Evolutionary conservation across 2,797 vertebrate genomes (phyloP).

Genomic region (Urocyon cinereoargenteus): DNA sequence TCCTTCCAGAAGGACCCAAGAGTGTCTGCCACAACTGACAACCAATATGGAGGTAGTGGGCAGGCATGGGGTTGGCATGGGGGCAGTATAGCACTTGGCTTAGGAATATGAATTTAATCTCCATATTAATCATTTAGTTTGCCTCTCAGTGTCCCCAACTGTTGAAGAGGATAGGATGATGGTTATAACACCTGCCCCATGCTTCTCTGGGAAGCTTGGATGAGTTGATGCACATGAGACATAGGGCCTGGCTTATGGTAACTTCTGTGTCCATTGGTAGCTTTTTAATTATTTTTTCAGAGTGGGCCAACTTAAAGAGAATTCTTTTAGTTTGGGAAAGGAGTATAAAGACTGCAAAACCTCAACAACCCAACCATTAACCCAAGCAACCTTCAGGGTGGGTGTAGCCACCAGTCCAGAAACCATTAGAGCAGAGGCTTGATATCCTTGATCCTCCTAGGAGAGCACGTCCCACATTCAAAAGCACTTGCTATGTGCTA

Average conservation of each 20-base stretch:
- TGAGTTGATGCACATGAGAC: no score
- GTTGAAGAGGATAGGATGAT: not conserved
- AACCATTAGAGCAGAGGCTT: not conserved
- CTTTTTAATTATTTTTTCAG: not conserved
- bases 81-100: not conserved
- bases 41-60: not conserved
- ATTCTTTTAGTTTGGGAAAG: not conserved
- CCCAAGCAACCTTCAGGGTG: no score
- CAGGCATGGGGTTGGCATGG: accelerated
- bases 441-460: not conserved
- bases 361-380: not conserved
- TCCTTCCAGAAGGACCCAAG: not conserved
- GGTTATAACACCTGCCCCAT: not conserved
- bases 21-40: not conserved
- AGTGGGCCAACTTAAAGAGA: not conserved
- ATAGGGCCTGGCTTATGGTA: not conserved
- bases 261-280: not conserved
- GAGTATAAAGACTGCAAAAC: not conserved
- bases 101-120: not conserved
- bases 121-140: not conserved
- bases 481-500: not conserved
- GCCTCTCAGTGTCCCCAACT: not conserved
- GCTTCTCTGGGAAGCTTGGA: not conserved
- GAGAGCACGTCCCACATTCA: not conserved
- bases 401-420: not conserved